Percentiles rank a stretch among this genome's conserved stretches.
Conservation (phyloP, 2,797 vertebrate genomes). For the Chaetophractus vellerosus region DNA sequence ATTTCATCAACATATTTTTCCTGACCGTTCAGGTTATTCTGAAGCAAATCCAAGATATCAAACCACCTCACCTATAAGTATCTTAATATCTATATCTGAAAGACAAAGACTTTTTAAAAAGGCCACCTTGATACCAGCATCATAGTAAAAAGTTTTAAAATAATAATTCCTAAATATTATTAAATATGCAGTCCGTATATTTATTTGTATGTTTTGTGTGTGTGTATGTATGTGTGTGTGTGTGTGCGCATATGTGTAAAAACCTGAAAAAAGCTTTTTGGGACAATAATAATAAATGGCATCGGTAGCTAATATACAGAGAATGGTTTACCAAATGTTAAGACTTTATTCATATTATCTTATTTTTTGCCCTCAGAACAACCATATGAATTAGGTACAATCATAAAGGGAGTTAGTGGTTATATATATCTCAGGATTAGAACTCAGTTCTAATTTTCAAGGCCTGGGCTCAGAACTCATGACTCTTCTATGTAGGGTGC, state of each 20-base stretch:
- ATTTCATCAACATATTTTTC: neutral
- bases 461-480: neutral
- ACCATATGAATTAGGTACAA: neutral
- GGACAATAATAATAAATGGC: neutral
- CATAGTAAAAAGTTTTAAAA: neutral
- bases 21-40: constrained; percentile 13
- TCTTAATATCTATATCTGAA: constrained; percentile 41
- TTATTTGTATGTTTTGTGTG: neutral
- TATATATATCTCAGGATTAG: neutral
- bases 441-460: neutral
- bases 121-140: neutral
- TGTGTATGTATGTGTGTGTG: neutral
- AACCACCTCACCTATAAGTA: constrained; percentile 35
- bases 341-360: neutral
- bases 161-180: neutral
- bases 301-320: neutral
- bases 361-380: constrained; percentile 48
- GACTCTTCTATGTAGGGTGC: neutral
- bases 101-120: neutral
- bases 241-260: neutral
- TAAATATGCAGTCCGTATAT: neutral
- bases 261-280: neutral
- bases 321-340: constrained; percentile 21
- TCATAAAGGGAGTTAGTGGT: neutral
- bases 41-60: constrained; percentile 35